Evolutionary conservation across 2,113 vertebrate genomes (phyloP).

Genomic region (Mirza zaza): DNA sequence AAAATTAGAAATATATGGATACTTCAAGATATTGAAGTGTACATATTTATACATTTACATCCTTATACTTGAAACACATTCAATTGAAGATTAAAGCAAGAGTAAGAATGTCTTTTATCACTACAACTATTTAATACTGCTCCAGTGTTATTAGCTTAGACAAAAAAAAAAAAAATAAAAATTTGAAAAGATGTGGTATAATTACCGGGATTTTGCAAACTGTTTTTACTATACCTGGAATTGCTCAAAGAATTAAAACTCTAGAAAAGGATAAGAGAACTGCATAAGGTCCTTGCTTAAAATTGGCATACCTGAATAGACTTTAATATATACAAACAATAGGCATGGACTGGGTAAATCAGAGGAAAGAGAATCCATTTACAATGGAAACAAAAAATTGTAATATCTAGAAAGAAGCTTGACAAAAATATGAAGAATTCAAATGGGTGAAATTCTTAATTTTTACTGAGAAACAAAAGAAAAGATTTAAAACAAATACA

Average conservation of each 20-base stretch:
- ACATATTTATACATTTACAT: not conserved
- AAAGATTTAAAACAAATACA: not conserved
- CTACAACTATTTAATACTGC: not conserved
- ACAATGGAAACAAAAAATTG: not conserved
- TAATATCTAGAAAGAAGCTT: not conserved
- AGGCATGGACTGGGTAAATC: not conserved
- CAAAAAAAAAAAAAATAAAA: not conserved
- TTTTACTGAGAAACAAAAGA: not conserved
- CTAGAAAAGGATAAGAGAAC: not conserved
- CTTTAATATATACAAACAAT: not conserved
- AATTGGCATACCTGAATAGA: not conserved
- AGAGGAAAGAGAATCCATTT: not conserved
- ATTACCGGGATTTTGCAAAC: not conserved
- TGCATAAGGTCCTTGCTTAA: not conserved
- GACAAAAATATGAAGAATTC: not conserved
- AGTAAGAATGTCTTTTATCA: not conserved
- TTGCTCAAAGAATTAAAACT: not conserved
- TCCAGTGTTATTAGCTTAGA: not conserved
- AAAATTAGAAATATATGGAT: not conserved
- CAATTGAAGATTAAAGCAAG: not conserved
- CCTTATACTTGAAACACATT: not conserved
- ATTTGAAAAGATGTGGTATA: not conserved
- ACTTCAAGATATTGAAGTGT: not conserved
- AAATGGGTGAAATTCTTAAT: not conserved
- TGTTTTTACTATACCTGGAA: not conserved